Evolutionary conservation across 2,797 vertebrate genomes (phyloP), one percentile per base, ranked within the genome.

Genomic region (Aselliscus stoliczkanus): DNA sequence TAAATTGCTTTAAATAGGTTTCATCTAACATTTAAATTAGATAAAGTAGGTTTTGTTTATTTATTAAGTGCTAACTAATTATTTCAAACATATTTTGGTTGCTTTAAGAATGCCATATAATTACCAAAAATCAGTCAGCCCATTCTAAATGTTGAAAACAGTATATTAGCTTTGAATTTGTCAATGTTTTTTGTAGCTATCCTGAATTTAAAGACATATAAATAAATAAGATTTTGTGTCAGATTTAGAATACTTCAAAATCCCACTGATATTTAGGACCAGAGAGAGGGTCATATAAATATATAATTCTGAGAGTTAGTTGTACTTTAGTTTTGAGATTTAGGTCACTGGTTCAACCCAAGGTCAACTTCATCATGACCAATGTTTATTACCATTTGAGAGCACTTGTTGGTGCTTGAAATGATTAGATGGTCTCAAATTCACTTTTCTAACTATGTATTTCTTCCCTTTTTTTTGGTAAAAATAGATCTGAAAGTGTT

Each of bases 41-140:
- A 92, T 94, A 94, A 96, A 93, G 54, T 9, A 91, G 6, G 64
- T 87, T 90, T 82, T 73, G 10, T 31, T 73, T 37, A 76, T 72
- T 90, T 94, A 95, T 94, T 94, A 96, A 97, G 64, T 84, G 4
- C 2, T 65, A 83, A 8, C 90, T 96, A 96, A 95, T 96, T 97
- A 89, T 94, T 96, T 72, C 54, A 82, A 87, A 94, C 27, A 70
- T 72, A 90, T 91, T 97, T 97, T 95, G 60, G 23, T 93, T 97
- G 4, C 62, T 95, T 95, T 93, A 95, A 44, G 17, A 88, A 64
- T 92, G 91, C 88, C 34, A 21, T 76, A 84, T 86, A 54, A 18
- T 72, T 52, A 39, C n/a, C 52, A 95, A 96, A 97, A 77, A 52
- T 83, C 72, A 88, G 54, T 92, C 93, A 88, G 39, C 70, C 8